Percentiles rank a stretch among this genome's conserved stretches.
These are phyloP conservation scores for Pinctada fucata DNA, from an alignment of 2,888 invertebrate species.

Conservation along the genomic window DNA sequence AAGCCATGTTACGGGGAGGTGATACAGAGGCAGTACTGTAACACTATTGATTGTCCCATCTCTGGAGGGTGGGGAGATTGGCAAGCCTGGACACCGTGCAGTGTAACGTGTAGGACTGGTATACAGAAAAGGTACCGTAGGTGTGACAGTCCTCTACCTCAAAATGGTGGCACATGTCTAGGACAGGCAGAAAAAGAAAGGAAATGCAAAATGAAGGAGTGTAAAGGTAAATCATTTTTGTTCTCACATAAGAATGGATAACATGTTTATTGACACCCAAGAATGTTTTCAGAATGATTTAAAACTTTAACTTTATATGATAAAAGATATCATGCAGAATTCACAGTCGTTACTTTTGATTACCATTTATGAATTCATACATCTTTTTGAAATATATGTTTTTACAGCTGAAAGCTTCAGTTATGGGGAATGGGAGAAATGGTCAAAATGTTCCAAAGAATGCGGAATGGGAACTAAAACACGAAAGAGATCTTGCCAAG, in stretches of 20 bases:
- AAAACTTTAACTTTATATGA: constrained; percentile 1
- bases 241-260: not conserved
- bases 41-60: constrained; percentile 40
- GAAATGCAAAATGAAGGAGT: constrained; percentile 13
- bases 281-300: not conserved
- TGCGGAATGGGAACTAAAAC: constrained; percentile 2
- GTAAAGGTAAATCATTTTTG: constrained; percentile 10
- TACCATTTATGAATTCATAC: not conserved
- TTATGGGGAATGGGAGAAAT: constrained; percentile 16
- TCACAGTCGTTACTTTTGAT: too few relatives aligned
- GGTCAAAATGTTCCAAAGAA: constrained; percentile 7
- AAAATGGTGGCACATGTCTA: constrained; percentile 29
- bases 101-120: constrained; percentile 23
- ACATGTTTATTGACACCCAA: not conserved
- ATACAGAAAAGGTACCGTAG: constrained; percentile 21
- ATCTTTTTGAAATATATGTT: not conserved
- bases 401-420: not conserved
- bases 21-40: constrained; percentile 51
- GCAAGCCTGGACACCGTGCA: constrained; percentile 31
- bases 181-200: constrained; percentile 9
- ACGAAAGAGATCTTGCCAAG: not conserved
- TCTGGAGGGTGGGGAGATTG: constrained; percentile 36
- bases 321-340: too few relatives aligned
- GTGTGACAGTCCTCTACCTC: constrained; percentile 34
- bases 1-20: constrained; percentile 46